phyloP scores from a whole-genome alignment of 2,888 invertebrate genomes.

The Acleris laterana region DNA sequence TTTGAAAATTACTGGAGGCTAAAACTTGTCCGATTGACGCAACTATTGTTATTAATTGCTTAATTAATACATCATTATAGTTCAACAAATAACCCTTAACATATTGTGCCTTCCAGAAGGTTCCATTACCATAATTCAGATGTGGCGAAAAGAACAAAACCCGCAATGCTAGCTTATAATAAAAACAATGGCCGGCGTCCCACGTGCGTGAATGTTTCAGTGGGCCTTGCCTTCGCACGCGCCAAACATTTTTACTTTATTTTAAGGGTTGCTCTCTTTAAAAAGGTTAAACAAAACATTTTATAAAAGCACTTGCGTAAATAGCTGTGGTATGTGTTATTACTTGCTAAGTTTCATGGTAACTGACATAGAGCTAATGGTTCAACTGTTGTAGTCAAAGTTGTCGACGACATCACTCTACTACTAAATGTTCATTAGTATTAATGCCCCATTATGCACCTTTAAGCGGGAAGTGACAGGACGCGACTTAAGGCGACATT shows the following conservation, averaged over 20 bases:
- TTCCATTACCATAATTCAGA: conserved; percentile 69
- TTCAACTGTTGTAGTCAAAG: too few species aligned
- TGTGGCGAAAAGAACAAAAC: conserved; percentile 62
- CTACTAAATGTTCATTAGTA: too few species aligned
- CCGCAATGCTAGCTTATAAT: conserved; percentile 66
- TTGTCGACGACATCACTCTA: too few species aligned
- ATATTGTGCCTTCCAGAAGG: conserved; percentile 57
- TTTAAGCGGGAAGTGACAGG: too few species aligned
- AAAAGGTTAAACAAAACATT: conserved; percentile 45
- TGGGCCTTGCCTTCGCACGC: conserved; percentile 54
- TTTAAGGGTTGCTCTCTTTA: conserved; percentile 47
- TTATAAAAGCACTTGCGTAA: conserved; percentile 36
- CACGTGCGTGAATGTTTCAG: conserved; percentile 68
- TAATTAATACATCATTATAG: too few species aligned
- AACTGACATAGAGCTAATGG: too few species aligned
- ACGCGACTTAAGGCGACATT: too few species aligned
- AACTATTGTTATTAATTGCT: neutral
- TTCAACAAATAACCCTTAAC: conserved; percentile 40
- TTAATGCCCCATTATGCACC: too few species aligned
- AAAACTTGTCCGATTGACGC: neutral
- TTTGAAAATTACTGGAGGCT: too few species aligned
- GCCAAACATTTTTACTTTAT: conserved; percentile 53
- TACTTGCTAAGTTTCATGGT: conserved; percentile 13
- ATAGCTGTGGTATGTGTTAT: conserved; percentile 29
- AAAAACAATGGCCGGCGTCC: conserved; percentile 66